Percentiles rank a stretch among this genome's conserved stretches.
These are phyloP conservation scores for Eleginops maclovinus DNA, from an alignment of 2,113 vertebrate genomes.

Conservation along the genomic window DNA sequence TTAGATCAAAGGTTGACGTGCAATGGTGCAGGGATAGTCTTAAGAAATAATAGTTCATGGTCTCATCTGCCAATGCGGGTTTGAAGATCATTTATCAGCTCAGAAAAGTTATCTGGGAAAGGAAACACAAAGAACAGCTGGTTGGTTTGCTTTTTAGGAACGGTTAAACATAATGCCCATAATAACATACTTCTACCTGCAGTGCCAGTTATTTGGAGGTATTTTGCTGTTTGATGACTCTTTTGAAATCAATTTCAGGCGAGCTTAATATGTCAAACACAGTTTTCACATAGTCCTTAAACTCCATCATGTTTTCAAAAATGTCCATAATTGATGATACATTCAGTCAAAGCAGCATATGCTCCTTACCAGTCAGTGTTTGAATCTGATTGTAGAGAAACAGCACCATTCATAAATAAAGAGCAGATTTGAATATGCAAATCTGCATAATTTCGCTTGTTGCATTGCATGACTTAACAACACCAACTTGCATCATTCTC, in stretches of 20 bases:
- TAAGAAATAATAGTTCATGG: conserved; percentile 7
- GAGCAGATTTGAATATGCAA: conserved; percentile 22
- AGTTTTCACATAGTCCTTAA: neutral
- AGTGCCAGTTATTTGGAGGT: neutral
- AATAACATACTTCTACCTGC: neutral
- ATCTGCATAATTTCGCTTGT: neutral
- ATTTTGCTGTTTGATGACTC: neutral
- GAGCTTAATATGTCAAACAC: too few species aligned
- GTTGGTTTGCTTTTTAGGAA: conserved; percentile 9
- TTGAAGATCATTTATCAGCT: neutral
- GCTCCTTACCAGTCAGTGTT: conserved; percentile 8
- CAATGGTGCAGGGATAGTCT: neutral
- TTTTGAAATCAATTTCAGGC: neutral
- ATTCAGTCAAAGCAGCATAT: neutral
- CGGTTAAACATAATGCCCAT: neutral
- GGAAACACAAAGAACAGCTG: too few species aligned
- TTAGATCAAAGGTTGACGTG: conserved; percentile 7
- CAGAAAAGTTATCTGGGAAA: neutral
- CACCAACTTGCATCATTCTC: conserved; percentile 13
- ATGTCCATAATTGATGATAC: conserved; percentile 1
- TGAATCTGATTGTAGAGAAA: conserved; percentile 11
- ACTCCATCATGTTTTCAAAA: neutral
- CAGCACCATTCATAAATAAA: neutral
- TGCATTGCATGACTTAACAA: conserved; percentile 27
- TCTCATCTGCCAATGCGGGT: conserved; percentile 12